Conservation (phyloP, 2,888 invertebrate genomes). For the Saturnia pavonia region DNA sequence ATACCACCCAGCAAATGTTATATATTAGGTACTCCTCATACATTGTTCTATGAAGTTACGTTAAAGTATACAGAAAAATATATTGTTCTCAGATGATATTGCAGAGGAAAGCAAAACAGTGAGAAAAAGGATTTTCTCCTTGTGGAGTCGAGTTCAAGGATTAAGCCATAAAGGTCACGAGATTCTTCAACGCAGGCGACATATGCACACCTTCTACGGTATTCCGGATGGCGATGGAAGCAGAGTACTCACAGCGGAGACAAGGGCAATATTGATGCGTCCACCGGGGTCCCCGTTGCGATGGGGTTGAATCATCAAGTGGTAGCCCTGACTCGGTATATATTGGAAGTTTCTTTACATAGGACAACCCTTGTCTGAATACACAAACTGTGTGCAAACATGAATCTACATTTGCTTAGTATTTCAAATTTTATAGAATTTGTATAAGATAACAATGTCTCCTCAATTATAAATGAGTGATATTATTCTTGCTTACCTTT, state of each 20-base stretch:
- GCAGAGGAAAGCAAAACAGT: slow-evolving; percentile 50
- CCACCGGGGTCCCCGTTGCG: slow-evolving; percentile 75
- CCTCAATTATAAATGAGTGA: slow-evolving; percentile 5
- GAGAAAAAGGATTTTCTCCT: slow-evolving; percentile 69
- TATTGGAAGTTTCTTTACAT: background rate
- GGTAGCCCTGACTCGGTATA: slow-evolving; percentile 28
- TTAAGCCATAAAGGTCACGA: slow-evolving; percentile 71
- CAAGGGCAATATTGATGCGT: slow-evolving; percentile 65
- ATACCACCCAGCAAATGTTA: too few species aligned
- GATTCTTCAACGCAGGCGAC: slow-evolving; percentile 62
- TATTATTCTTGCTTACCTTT: background rate
- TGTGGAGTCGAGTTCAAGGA: slow-evolving; percentile 73
- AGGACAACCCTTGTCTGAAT: slow-evolving; percentile 26
- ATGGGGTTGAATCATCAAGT: slow-evolving; percentile 62
- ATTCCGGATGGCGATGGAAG: slow-evolving; percentile 58
- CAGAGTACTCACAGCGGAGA: slow-evolving; percentile 65
- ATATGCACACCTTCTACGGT: slow-evolving; percentile 68
- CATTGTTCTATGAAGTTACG: background rate
- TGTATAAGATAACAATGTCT: background rate
- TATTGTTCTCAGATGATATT: slow-evolving; percentile 49
- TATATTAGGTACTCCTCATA: background rate
- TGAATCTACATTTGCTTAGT: slow-evolving; percentile 7
- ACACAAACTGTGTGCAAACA: slow-evolving; percentile 3
- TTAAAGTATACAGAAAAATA: background rate
- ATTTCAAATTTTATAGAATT: slow-evolving; percentile 26